Base-by-base conservation (phyloP, 2,888 invertebrate genomes). In the Polyommatus iphigenia region DNA sequence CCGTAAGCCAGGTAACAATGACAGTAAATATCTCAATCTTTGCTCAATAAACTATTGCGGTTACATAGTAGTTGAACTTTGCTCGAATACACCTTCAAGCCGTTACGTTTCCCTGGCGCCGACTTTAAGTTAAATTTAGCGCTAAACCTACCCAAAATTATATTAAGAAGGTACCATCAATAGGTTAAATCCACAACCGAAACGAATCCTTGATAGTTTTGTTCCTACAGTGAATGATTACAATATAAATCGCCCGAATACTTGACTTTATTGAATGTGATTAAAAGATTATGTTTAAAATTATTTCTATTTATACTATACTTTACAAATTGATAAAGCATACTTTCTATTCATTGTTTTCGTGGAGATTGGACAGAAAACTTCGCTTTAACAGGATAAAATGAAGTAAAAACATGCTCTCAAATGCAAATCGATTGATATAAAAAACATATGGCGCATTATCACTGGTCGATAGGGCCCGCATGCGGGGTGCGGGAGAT, bases 361-460 rank as follows among this genome's bases (percentile, higher is more conserved):
- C 41, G 50, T 15, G 50, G 50, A 50, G 4, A 50, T 50, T 15
- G 50, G 15, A 50, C 50, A 50, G 4, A 50, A 50, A 50, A 50
- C 1, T 15, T 7, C 0, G 50, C 50, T 50, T 50, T 50, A 15
- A 50, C 50, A 15, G 15, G 50, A 50, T 50, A 50, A 50, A 50
- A 50, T 50, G 50, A 50, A 50, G 15, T 15, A n/a, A 57, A 57
- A 57, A 57, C 57, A 57, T 20, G n/a, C 7, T 7, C n/a, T 10
- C 10, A 57, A 32, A n/a, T 7, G 24, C 24, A 24, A 67, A 77
- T 77, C 67, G 67, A 36, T 59, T 20, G n/a, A 71, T 67, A 29
- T n/a, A 10, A 77, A 71, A 41, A 77, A 67, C 77, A 29, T n/a
- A n/a, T n/a, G n/a, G n/a, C n/a, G n/a, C n/a, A n/a, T n/a, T n/a